Evolutionary conservation across 2,888 invertebrate species (phyloP).

Genomic region (Neoitamus cyanurus): DNA sequence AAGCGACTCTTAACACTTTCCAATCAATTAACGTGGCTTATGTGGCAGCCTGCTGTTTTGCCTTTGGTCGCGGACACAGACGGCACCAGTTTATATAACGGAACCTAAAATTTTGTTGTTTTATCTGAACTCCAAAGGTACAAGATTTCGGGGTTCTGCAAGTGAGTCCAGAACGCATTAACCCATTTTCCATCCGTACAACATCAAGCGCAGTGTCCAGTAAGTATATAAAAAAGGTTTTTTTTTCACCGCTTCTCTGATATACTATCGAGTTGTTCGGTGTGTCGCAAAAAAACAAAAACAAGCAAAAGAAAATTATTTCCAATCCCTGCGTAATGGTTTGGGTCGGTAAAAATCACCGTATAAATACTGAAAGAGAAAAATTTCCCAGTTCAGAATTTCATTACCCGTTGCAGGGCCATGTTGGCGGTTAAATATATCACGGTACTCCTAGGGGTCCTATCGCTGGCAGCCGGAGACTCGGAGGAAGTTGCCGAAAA

Average conservation of each 20-base stretch:
- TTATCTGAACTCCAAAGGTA: background rate
- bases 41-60: background rate
- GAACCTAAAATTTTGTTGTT: background rate
- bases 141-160: background rate
- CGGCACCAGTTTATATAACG: background rate
- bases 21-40: background rate
- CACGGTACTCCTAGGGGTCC: background rate
- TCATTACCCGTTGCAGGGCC: background rate
- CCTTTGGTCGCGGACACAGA: background rate
- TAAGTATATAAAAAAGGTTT: background rate
- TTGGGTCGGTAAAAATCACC: background rate
- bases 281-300: background rate
- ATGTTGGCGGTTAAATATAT: background rate
- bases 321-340: constrained; percentile 17
- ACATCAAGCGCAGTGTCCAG: background rate
- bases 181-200: background rate
- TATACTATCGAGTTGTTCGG: background rate
- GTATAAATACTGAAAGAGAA: constrained; percentile 25
- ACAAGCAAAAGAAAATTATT: background rate
- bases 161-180: background rate
- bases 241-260: background rate
- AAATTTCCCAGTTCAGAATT: constrained; percentile 35
- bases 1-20: background rate
- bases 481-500: background rate
- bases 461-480: background rate